phyloP scores from a whole-genome alignment of 2,888 invertebrate species.

The Tipula vernalis region DNA sequence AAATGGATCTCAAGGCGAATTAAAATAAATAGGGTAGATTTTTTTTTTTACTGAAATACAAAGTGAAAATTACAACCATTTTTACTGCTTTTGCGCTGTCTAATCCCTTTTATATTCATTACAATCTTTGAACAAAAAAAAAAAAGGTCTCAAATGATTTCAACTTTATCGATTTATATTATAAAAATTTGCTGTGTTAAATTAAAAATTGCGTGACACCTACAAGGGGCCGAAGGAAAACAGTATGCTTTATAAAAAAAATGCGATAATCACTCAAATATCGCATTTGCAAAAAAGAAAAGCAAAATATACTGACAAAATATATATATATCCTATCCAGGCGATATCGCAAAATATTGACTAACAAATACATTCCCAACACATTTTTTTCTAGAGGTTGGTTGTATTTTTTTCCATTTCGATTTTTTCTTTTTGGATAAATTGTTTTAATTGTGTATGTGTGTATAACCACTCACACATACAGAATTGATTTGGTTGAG shows the following conservation, averaged over 20 bases:
- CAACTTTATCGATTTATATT: not conserved
- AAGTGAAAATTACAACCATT: not conserved
- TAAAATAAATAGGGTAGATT: not conserved
- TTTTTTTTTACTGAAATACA: not conserved
- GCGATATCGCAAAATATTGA: slow-evolving; percentile 11
- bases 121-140: not conserved
- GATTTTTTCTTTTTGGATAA: slow-evolving; percentile 6
- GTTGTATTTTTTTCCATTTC: slow-evolving; percentile 5
- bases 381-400: not conserved
- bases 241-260: not conserved
- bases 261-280: not conserved
- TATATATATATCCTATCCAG: slow-evolving; percentile 9
- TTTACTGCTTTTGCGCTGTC: not conserved
- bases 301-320: not conserved
- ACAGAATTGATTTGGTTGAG: not conserved
- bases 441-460: slow-evolving; percentile 11
- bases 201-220: not conserved
- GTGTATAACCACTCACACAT: not conserved
- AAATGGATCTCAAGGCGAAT: not conserved
- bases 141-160: not conserved
- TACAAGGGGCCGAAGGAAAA: not conserved
- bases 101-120: slow-evolving; percentile 4
- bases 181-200: not conserved
- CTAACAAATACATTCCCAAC: slow-evolving; percentile 9
- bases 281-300: not conserved